Base-by-base conservation (phyloP, 2,113 vertebrate species). In the Bungarus multicinctus region DNA sequence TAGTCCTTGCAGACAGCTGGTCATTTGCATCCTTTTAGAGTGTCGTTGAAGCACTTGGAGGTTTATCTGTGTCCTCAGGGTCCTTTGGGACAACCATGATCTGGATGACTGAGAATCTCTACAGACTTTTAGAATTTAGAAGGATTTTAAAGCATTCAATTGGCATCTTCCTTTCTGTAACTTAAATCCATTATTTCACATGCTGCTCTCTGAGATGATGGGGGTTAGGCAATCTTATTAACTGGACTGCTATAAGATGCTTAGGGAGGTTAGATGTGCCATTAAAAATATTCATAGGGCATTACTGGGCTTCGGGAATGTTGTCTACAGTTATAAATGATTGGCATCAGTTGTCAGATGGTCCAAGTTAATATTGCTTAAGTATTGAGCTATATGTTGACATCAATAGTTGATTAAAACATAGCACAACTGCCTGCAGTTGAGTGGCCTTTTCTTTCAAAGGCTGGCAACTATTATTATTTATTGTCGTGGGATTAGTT, bases 331-430 rank as follows among this genome's bases (percentile, higher is more conserved):
- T 89, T 43, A 91, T 88, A 58, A 22, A 6, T 18, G 30, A 64
- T 39, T 81, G 60, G 16, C 74, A 85, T 85, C n/a, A 55, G 22
- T 39, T 58, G 69, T 89, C 88, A 93, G 39, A 85, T 43, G 45
- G 69, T 58, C 43, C 74, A 64, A n/a, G 93, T 92, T 94, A 93
- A 93, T 25, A 64, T 86, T 94, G 89, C 90, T 74, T 81, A 91
- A 54, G 64, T 12, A 53, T 43, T 30, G 14, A 50, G 34, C 69
- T 39, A 54, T 11, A 34, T 85, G 34, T 54, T 81, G 69, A 43
- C 64, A 91, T 54, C 18, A 52, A 85, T 91, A 60, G 50, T n/a
- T 27, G 81, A 60, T 64, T 45, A 43, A 57, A 52, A 47, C 25
- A 47, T 43, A 47, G 74, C n/a, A 25, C 16, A 30, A 8, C 45